Evolutionary conservation across 1,140 invertebrate species (phyloP).

Genomic region (Lasioglossum baleicum): DNA sequence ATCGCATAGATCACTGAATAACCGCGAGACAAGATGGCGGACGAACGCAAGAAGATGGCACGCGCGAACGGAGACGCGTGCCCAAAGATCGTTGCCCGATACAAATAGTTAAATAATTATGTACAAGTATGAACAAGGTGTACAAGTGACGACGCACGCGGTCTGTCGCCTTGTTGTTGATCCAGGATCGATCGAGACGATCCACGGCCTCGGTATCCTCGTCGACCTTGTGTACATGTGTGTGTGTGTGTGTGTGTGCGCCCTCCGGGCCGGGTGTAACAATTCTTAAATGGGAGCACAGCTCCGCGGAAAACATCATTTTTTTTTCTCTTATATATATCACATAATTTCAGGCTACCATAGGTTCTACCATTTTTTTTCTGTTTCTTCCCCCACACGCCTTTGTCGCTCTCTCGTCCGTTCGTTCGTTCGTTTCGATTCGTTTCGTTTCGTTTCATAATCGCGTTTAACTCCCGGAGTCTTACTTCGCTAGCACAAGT

Average conservation of each 20-base stretch:
- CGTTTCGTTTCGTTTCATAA: not conserved
- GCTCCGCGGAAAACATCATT: constrained; percentile 75
- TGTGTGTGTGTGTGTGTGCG: too few relatives aligned
- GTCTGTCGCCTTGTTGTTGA: constrained; percentile 41
- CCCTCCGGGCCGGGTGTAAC: constrained; percentile 61
- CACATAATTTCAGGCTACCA: constrained; percentile 77
- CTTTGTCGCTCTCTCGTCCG: too few relatives aligned
- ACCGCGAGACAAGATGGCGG: not conserved
- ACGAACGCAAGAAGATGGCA: not conserved
- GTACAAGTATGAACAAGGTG: constrained; percentile 76
- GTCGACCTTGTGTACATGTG: not conserved
- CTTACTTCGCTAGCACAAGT: constrained; percentile 42
- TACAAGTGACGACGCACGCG: constrained; percentile 60
- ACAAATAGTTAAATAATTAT: constrained; percentile 71
- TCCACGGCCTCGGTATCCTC: not conserved
- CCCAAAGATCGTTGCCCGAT: constrained; percentile 40
- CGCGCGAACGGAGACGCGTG: constrained; percentile 6
- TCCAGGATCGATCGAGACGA: not conserved
- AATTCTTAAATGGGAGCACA: constrained; percentile 73
- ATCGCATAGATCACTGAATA: too few relatives aligned
- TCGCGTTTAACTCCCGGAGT: constrained; percentile 8
- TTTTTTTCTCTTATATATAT: constrained; percentile 55
- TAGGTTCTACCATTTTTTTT: constrained; percentile 53
- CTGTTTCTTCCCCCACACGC: not conserved
- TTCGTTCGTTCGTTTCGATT: not conserved